Evolutionary conservation across 2,113 vertebrate genomes (phyloP), one percentile per base, ranked within the genome.

Genomic region (Tinamus guttatus): DNA sequence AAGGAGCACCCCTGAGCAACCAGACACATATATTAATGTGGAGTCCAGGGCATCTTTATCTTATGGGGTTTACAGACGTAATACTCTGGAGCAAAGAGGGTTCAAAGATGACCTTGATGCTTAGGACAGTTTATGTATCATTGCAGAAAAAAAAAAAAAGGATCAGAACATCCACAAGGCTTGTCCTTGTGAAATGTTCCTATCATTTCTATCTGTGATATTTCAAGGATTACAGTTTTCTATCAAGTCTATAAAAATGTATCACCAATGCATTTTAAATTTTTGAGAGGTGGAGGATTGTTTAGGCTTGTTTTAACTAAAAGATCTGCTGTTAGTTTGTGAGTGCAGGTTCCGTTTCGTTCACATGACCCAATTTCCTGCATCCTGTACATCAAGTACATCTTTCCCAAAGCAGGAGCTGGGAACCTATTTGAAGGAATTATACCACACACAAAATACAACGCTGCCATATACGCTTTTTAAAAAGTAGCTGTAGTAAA

Each of bases 391-490:
- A 25, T 60, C 64, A 75, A 65, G 5, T 30, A 83, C 15, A 32
- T 18, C 24, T 22, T 41, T 68, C 54, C 47, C 30, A 34, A 34
- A 85, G 25, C 9, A 22, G 2, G 0, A 70, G 11, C 30, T 80
- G 24, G 45, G 18, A 19, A 43, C 18, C 5, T 5, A 8, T 15
- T 5, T 60, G 27, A 83, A 7, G 7, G 30, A 47, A 4, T 25
- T 38, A 38, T 15, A 22, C 20, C 1, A 1, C 0, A 0, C 38
- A 34, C 62, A 20, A 19, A 9, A 77, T 3, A 5, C 40, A 19
- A 38, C 0, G 0, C 30, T 0, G 0, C 30, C 12, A 22, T 8
- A 3, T 4, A 38, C 1, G 1, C 9, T 47, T 58, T 69, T 75
- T 56, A 59, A 5, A 12, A 75, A 69, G 45, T 5, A n/a, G 25